phyloP scores from a whole-genome alignment of 2,888 invertebrate genomes.

The Lissonota sp. region DNA sequence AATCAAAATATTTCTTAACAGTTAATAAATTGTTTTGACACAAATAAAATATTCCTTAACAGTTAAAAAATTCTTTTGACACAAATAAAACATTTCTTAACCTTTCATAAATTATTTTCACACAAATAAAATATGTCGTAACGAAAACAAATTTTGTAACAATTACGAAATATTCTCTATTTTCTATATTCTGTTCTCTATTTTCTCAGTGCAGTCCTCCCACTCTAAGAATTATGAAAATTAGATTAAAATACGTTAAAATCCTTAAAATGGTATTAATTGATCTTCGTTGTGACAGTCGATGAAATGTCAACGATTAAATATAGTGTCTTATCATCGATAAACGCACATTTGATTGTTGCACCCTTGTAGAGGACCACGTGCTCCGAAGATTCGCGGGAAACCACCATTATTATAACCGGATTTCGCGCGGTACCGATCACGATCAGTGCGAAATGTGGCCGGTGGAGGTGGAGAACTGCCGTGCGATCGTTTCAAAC shows the following conservation, averaged over 20 bases:
- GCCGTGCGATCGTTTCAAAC: constrained; percentile 60
- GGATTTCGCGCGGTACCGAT: constrained; percentile 52
- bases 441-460: constrained; percentile 42
- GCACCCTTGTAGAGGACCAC: constrained; percentile 59
- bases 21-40: no score
- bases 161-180: no score
- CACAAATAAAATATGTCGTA: no score
- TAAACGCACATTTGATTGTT: constrained; percentile 70
- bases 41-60: no score
- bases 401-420: constrained; percentile 68
- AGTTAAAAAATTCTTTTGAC: no score
- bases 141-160: no score
- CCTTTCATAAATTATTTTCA: no score
- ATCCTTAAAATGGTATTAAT: neutral
- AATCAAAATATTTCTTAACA: no score
- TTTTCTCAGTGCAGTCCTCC: no score
- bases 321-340: no score
- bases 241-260: constrained; percentile 16
- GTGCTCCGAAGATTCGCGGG: constrained; percentile 64
- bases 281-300: neutral
- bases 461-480: constrained; percentile 52
- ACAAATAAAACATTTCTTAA: no score
- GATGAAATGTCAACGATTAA: neutral
- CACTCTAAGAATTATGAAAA: constrained; percentile 6
- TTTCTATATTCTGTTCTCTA: no score